A percentile compares a stretch with the other conserved stretches of the same genome.
Evolutionary conservation across 2,113 vertebrate genomes (phyloP).

Genomic region (Haplotaxodon microlepis): DNA sequence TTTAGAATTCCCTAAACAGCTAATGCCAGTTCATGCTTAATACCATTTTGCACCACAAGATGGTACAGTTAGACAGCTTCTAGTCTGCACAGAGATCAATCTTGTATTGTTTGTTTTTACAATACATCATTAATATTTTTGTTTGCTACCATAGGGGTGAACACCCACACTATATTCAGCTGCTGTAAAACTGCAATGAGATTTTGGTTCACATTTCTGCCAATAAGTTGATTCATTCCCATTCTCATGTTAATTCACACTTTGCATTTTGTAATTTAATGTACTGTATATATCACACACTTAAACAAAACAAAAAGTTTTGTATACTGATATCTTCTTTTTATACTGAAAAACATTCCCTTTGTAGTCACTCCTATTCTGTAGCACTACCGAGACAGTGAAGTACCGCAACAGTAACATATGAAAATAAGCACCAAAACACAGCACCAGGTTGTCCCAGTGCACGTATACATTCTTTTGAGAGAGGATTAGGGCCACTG

Average conservation of each 20-base stretch:
- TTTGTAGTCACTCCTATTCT: neutral
- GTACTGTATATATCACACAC: neutral
- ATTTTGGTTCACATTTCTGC: neutral
- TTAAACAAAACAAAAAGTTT: accelerated
- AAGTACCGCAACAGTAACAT: neutral
- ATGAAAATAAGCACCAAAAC: neutral
- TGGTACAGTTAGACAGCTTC: neutral
- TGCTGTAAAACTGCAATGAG: neutral
- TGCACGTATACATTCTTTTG: neutral
- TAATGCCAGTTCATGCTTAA: neutral
- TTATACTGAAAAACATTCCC: neutral
- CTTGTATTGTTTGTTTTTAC: neutral
- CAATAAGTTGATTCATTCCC: neutral
- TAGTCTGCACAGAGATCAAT: neutral
- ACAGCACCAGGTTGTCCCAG: neutral
- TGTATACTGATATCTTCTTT: neutral
- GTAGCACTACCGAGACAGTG: neutral
- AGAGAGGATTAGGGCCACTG: accelerated
- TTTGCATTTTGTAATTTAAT: neutral
- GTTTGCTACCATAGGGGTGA: neutral
- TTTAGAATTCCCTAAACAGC: neutral
- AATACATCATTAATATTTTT: neutral
- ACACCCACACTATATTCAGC: neutral
- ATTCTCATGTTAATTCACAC: neutral
- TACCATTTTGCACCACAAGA: neutral